Evolutionary conservation across 2,113 vertebrate genomes (phyloP).

Genomic region (Bolborhynchus lineola): DNA sequence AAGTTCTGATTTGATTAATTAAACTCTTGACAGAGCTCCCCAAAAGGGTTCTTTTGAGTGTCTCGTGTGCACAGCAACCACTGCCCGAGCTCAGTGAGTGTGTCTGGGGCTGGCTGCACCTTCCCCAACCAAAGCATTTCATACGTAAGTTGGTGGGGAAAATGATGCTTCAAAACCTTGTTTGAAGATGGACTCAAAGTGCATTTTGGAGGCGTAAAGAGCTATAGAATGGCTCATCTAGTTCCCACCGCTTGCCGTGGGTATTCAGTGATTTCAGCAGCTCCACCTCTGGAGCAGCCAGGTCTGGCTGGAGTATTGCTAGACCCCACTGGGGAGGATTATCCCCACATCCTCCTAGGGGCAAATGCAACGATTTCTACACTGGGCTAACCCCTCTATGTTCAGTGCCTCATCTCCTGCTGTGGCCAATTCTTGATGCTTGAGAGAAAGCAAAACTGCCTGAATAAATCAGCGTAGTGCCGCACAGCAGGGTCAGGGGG

Average conservation of each 20-base stretch:
- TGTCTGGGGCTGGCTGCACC: not conserved
- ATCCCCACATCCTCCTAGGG: not conserved
- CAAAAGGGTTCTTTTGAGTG: not conserved
- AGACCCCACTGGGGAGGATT: not conserved
- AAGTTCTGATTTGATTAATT: not conserved
- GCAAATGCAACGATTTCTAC: not conserved
- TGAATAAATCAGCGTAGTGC: not conserved
- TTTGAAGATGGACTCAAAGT: not conserved
- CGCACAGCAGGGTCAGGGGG: not conserved
- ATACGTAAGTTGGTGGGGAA: not conserved
- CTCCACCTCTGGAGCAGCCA: not conserved
- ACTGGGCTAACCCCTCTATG: not conserved
- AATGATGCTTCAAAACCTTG: not conserved
- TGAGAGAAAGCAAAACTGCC: not conserved
- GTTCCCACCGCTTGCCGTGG: not conserved
- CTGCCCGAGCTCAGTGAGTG: accelerated
- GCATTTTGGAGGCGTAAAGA: not conserved
- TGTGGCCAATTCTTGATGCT: not conserved
- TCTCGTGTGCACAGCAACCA: accelerated
- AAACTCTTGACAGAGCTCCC: not conserved
- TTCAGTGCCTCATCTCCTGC: not conserved
- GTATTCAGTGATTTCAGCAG: not conserved
- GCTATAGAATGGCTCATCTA: not conserved
- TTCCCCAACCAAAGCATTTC: not conserved
- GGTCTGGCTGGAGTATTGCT: not conserved